Base-by-base conservation (phyloP, 2,797 vertebrate species). In the Brachyalestes nurse region DNA sequence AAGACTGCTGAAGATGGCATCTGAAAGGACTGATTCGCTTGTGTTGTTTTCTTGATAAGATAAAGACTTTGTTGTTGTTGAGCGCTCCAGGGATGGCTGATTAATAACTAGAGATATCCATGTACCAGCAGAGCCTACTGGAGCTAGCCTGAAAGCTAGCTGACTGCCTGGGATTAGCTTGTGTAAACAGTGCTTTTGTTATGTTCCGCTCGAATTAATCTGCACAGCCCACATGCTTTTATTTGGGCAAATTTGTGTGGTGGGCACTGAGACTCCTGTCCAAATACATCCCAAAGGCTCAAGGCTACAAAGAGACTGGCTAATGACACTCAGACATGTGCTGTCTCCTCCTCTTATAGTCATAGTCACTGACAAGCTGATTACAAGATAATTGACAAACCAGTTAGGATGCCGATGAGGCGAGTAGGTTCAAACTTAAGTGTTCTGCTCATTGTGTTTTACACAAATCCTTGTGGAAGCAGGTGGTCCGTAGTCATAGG, bases 181-280 rank as follows among this genome's bases (percentile, higher is more conserved):
- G 76, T 83, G 87, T 90, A 93, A 93, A 93, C 89, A 91, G 87
- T 88, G 82, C 89, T 91, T 91, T 92, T 92, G 88, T 93, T 91
- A 86, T 87, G 88, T 86, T 83, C 77, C 82, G 86, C 88, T 91
- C 87, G 90, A 92, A 92, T 93, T 88, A 89, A 89, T 92, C 89
- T 90, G 88, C 79, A 84, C 81, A 88, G 85, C 84, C 74, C 77
- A 86, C 83, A 71, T 78, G 83, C 84, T 91, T 92, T 90, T 89
- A 91, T 91, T 86, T 49, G 82, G 80, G 84, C 83, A 85, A 79
- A 84, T 90, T 84, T 84, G 82, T 53, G 60, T 73, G 65, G 80
- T 65, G 65, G 71, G 75, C 80, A 81, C 82, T 85, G 75, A 82
- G 77, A 81, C 73, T 80, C 74, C 69, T 82, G 82, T 88, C 86